Percentiles rank a stretch among this genome's conserved stretches.
Conservation (phyloP, 2,113 vertebrate species). For the Cyprinodon brontotheroides region DNA sequence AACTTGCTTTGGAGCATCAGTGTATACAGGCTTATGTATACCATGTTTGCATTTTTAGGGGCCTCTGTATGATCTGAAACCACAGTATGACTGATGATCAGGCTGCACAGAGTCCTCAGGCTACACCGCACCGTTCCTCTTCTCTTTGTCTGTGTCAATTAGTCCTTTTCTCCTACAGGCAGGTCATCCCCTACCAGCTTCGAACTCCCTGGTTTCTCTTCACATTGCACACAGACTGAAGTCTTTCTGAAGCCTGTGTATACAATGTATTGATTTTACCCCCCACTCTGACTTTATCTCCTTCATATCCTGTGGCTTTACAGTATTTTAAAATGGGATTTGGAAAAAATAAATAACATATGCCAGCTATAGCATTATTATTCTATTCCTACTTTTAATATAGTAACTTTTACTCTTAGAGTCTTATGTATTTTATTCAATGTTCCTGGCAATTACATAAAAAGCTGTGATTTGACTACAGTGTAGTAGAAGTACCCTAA, state of each 20-base stretch:
- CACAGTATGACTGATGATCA: constrained; percentile 66
- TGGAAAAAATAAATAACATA: constrained; percentile 26
- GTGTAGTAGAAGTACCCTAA: neutral
- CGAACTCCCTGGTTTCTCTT: constrained; percentile 46
- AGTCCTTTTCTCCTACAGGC: constrained; percentile 61
- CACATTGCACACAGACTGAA: constrained; percentile 38
- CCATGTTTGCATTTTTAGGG: constrained; percentile 37
- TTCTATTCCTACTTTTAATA: neutral
- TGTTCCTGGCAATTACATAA: constrained; percentile 12
- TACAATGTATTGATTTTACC: constrained; percentile 53
- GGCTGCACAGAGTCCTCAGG: constrained; percentile 58
- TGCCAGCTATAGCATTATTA: constrained; percentile 38
- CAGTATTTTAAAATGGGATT: constrained; percentile 45
- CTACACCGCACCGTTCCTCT: constrained; percentile 42
- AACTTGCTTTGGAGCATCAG: constrained; percentile 12
- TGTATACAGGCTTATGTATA: constrained; percentile 34
- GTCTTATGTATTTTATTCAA: neutral
- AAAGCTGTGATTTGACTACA: neutral
- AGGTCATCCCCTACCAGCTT: constrained; percentile 47
- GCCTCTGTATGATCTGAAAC: constrained; percentile 29
- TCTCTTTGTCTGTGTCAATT: constrained; percentile 67
- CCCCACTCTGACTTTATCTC: constrained; percentile 35
- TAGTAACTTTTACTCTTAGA: constrained; percentile 20
- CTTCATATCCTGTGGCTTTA: constrained; percentile 52
- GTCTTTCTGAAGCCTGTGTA: constrained; percentile 39